A percentile compares a stretch with the other conserved stretches of the same genome.
These are phyloP conservation scores for Alsophila aescularia DNA, from an alignment of 2,888 invertebrate genomes.

Conservation along the genomic window DNA sequence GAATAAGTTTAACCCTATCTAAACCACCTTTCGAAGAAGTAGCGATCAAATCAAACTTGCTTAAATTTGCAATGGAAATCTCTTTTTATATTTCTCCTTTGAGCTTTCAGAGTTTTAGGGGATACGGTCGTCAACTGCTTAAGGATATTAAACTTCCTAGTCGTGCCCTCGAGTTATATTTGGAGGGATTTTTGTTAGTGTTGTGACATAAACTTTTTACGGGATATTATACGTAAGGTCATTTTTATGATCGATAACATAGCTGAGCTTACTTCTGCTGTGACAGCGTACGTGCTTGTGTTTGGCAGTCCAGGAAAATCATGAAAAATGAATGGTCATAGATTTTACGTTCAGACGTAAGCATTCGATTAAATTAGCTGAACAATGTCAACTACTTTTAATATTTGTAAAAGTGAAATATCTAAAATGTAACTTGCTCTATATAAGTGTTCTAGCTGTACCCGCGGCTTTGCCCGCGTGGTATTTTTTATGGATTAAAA, in stretches of 20 bases:
- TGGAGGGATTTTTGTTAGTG: slow-evolving; percentile 26
- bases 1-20: neutral
- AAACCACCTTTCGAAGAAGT: slow-evolving; percentile 49
- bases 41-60: slow-evolving; percentile 69
- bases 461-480: too few relatives aligned
- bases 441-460: too few relatives aligned
- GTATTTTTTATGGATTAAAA: too few relatives aligned
- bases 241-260: slow-evolving; percentile 23
- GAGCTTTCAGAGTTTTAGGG: slow-evolving; percentile 63
- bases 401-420: too few relatives aligned
- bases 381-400: too few relatives aligned
- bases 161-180: slow-evolving; percentile 34
- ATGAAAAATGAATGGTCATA: too few relatives aligned
- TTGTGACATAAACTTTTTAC: slow-evolving; percentile 27
- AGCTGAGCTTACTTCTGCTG: slow-evolving; percentile 11
- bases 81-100: slow-evolving; percentile 70
- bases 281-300: slow-evolving; percentile 17
- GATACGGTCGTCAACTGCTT: slow-evolving; percentile 61
- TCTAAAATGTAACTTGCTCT: too few relatives aligned
- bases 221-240: slow-evolving; percentile 22
- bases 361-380: too few relatives aligned
- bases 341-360: too few relatives aligned
- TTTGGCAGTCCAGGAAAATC: neutral
- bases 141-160: slow-evolving; percentile 63
- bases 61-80: slow-evolving; percentile 69